Conservation (phyloP, 2,797 vertebrate genomes). For the Premnoplex brunnescens region DNA sequence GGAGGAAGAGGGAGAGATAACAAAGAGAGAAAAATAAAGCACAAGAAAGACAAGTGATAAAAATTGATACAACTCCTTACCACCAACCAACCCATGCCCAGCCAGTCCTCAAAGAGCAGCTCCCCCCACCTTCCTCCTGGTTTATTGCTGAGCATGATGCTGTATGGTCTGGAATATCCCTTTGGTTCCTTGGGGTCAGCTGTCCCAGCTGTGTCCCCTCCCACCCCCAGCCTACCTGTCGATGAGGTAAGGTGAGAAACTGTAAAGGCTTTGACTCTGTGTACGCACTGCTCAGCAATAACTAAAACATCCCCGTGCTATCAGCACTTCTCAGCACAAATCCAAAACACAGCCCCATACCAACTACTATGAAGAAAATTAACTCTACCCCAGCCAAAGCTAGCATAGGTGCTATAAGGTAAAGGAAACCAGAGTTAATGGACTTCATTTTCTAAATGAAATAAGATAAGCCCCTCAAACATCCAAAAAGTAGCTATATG, state of each 20-base stretch:
- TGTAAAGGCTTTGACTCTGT: background rate
- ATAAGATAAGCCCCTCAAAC: background rate
- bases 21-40: background rate
- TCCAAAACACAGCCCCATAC: background rate
- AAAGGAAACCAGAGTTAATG: background rate
- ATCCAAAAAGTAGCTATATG: background rate
- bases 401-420: background rate
- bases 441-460: background rate
- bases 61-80: background rate
- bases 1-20: background rate
- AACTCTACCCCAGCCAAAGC: background rate
- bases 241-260: background rate
- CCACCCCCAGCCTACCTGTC: accelerated
- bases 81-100: accelerated
- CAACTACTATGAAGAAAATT: background rate
- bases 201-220: background rate
- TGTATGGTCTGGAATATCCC: background rate
- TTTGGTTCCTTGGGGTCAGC: background rate
- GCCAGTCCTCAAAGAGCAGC: background rate
- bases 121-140: accelerated
- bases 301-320: background rate
- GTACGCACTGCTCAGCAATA: background rate
- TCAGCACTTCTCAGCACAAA: background rate
- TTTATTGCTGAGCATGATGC: background rate
- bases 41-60: background rate